These are phyloP conservation scores for Hyperopisus bebe DNA, from an alignment of 2,113 vertebrate genomes.

Conservation along the genomic window DNA sequence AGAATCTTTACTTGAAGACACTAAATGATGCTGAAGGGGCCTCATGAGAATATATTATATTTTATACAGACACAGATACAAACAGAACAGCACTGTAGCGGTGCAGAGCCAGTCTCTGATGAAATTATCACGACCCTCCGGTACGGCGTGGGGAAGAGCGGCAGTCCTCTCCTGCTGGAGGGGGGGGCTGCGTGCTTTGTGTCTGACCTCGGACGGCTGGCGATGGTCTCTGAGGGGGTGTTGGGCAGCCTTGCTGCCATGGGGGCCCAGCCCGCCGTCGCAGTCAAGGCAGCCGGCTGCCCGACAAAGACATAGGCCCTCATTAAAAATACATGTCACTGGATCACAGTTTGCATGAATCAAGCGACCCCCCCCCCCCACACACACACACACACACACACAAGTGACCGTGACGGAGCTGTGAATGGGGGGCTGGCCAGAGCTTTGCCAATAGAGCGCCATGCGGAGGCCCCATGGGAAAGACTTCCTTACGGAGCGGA, in stretches of 20 bases:
- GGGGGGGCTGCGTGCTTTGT: constrained; percentile 35
- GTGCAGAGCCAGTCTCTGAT: constrained; percentile 9
- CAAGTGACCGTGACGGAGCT: constrained; percentile 33
- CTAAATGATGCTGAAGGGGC: neutral
- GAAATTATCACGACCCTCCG: constrained; percentile 17
- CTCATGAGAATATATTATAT: neutral
- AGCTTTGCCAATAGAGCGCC: constrained; percentile 25
- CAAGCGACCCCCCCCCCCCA: constrained; percentile 13
- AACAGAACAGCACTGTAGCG: neutral
- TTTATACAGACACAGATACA: neutral
- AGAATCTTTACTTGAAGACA: neutral
- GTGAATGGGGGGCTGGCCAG: constrained; percentile 21
- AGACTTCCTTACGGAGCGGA: constrained; percentile 1
- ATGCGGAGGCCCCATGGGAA: constrained; percentile 19
- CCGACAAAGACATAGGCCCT: constrained; percentile 30
- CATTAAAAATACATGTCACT: constrained; percentile 38
- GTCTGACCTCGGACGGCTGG: constrained; percentile 31
- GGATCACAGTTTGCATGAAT: constrained; percentile 34
- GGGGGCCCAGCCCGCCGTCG: neutral
- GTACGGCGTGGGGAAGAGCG: constrained; percentile 1
- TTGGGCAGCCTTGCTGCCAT: neutral
- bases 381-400: neutral
- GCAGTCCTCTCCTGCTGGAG: neutral
- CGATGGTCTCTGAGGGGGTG: neutral
- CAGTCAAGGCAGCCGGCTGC: neutral